Base-by-base conservation (phyloP, 2,797 vertebrate genomes). In the Bovichtus diacanthus region DNA sequence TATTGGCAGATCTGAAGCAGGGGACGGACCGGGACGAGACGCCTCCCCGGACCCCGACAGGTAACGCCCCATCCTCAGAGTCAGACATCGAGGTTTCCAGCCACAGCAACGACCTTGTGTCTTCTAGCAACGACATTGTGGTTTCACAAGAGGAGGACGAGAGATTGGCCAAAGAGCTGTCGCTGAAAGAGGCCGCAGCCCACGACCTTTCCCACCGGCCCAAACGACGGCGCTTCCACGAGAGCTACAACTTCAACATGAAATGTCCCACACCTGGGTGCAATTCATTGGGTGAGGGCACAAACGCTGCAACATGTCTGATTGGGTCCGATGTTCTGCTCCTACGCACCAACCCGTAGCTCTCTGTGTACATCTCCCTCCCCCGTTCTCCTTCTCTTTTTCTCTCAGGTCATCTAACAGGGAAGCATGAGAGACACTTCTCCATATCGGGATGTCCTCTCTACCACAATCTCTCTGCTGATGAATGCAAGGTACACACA, bases 211-310 rank as follows among this genome's bases (percentile, higher is more conserved):
- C 98, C 44, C 97, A 99, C 87, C 95, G 98, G 34, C 98, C 98
- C 72, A 99, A 99, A 82, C 96, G 98, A 2, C 96, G 98, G 15
- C 97, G 97, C 78, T 99, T 99, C 93, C 98, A 99, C 6, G 98
- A 99, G 90, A 99, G 98, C 94, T 99, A 99, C 95, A 99, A 99
- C 90, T 99, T 99, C 92, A 99, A 99, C 91, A 99, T 99, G 97
- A 99, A 99, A 85, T 99, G 98, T 87, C 98, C 98, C 75, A 99
- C 97, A 0, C 98, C 98, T 0, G 98, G 98, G 27, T 99, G 98
- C 90, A 99, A 99, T 93, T 99, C 98, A 1, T 88, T 99, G 78
- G 98, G 98, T 98, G 87, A 88, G 77, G 15, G 2, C n/a, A 25
- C 6, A 36, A 36, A 54, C 49, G 5, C 71, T 0, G 9, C 3